Conservation (phyloP, 2,113 vertebrate species). For the Leptosomus discolor region DNA sequence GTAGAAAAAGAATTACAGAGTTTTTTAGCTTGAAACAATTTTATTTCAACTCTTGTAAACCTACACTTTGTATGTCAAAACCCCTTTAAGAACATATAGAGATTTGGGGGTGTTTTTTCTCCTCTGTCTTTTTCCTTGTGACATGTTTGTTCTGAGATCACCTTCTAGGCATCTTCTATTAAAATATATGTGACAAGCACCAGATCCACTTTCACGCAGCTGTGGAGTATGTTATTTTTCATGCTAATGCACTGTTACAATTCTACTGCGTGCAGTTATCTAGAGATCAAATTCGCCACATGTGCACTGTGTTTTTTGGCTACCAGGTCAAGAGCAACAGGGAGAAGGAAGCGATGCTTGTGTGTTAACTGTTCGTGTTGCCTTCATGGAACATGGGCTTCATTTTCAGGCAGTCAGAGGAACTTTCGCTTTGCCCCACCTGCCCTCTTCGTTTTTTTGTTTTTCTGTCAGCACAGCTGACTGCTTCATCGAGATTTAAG, state of each 20-base stretch:
- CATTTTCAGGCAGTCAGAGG: background rate
- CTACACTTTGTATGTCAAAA: background rate
- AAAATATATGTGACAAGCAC: conserved; percentile 59
- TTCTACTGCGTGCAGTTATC: conserved; percentile 51
- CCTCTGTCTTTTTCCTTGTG: conserved; percentile 16
- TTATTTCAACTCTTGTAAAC: background rate
- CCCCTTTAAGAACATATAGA: background rate
- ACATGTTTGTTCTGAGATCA: conserved; percentile 62
- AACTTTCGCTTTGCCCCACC: conserved; percentile 5
- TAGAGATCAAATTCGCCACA: conserved; percentile 48
- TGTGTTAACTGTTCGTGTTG: background rate
- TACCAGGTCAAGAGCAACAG: conserved; percentile 54
- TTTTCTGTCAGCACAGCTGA: conserved; percentile 40
- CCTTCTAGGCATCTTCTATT: conserved; percentile 61
- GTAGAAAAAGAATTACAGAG: background rate
- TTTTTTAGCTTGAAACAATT: conserved; percentile 28
- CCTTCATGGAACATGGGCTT: conserved; percentile 1
- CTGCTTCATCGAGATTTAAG: conserved; percentile 46
- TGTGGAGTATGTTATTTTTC: conserved; percentile 56
- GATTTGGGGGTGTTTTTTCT: background rate
- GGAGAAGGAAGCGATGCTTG: background rate
- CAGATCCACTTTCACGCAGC: conserved; percentile 55
- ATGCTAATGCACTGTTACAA: conserved; percentile 49
- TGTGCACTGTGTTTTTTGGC: conserved; percentile 56
- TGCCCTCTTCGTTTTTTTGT: conserved; percentile 11